Evolutionary conservation across 2,797 vertebrate species (phyloP).

Genomic region (Todus mexicanus): DNA sequence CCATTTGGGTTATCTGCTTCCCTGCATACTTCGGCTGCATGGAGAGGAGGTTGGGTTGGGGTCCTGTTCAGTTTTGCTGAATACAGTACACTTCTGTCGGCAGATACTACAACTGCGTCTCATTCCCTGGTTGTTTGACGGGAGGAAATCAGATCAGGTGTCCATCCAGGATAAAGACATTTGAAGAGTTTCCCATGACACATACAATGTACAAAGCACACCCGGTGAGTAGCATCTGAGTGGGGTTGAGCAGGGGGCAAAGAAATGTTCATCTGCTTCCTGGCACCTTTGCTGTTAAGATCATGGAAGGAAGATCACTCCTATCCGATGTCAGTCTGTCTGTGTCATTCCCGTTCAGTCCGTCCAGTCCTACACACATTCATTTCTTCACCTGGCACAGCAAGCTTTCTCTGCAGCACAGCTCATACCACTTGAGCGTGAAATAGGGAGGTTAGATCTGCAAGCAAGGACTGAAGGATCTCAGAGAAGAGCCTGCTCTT

Average conservation of each 20-base stretch:
- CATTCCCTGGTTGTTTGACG: conserved; percentile 87
- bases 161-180: conserved; percentile 90
- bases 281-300: background rate
- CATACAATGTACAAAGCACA: conserved; percentile 83
- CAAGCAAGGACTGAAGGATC: background rate
- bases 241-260: background rate
- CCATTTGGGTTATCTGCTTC: background rate
- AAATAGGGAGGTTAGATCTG: background rate
- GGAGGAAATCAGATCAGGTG: conserved; percentile 82
- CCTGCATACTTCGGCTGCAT: background rate
- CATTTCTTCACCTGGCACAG: background rate
- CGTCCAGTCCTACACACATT: background rate
- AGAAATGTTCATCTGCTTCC: background rate
- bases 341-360: conserved; percentile 26
- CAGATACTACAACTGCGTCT: conserved; percentile 98
- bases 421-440: background rate
- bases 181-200: conserved; percentile 92
- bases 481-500: background rate
- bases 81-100: background rate
- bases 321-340: conserved; percentile 26
- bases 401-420: background rate
- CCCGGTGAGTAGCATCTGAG: conserved; percentile 75
- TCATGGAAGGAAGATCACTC: background rate
- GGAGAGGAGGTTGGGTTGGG: background rate
- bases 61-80: background rate